Base-by-base conservation (phyloP, 2,797 vertebrate genomes). In the Dicrostonyx torquatus region DNA sequence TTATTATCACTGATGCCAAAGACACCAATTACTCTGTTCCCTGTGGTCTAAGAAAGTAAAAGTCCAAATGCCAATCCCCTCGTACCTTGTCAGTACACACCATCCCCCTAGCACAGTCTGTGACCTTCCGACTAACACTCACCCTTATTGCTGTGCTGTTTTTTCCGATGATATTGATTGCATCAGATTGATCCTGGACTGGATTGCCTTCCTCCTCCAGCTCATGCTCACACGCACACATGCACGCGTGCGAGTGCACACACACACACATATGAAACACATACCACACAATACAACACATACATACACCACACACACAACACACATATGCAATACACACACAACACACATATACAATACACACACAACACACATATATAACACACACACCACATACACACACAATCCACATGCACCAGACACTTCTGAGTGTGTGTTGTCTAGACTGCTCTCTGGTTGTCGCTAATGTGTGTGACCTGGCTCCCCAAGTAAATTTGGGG, bases 311-410 rank as follows among this genome's bases (percentile, higher is more conserved):
- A n/a, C n/a, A n/a, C n/a, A 48, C 48, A 73, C 53, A 53, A 0
- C 53, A 53, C 5, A 3, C 5, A 58, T 2, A 53, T 22, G 29
- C 53, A 73, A 45, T 37, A 58, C 58, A 55, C 15, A 55, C 18
- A 55, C 2, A 1, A 8, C 15, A 3, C 34, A 4, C 2, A n/a
- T n/a, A n/a, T n/a, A 2, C 5, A 22, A 11, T 6, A 29, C 29
- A 10, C 0, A 0, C 3, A 5, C 0, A 0, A 0, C 10, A 0
- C 5, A 2, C 11, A n/a, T n/a, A n/a, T n/a, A n/a, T n/a, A n/a
- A n/a, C 75, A 60, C 53, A 66, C 80, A 50, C 10, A 0, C 5
- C 4, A 1, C 4, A 31, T 31, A 14, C 73, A n/a, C 11, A 13
- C 24, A 40, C 34, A 13, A 24, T 20, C 24, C 48, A 60, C 17